Evolutionary conservation across 2,888 invertebrate species (phyloP).

Genomic region (Tiphia femorata): DNA sequence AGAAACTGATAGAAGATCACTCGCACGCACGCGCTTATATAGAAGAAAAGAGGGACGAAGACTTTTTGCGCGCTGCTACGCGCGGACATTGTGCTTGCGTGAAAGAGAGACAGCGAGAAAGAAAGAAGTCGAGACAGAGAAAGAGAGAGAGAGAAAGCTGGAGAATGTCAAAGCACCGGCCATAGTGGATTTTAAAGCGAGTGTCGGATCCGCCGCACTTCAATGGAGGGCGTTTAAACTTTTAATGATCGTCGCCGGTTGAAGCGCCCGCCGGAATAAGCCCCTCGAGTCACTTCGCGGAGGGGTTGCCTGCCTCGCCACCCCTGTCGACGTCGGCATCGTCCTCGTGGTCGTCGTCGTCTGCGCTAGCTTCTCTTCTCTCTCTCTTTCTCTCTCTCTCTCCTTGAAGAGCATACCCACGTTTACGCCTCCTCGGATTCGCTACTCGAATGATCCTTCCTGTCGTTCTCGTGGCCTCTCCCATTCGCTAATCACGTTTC

Average conservation of each 20-base stretch:
- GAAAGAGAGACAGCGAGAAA: neutral
- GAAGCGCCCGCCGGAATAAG: constrained; percentile 55
- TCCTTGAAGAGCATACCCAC: no score
- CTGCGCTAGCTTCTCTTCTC: neutral
- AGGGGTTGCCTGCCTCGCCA: neutral
- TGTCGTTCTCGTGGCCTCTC: neutral
- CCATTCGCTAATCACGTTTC: neutral
- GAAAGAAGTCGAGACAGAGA: no score
- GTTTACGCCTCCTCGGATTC: neutral
- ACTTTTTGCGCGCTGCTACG: no score
- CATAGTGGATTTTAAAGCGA: constrained; percentile 56
- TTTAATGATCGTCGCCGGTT: constrained; percentile 62
- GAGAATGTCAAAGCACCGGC: constrained; percentile 39
- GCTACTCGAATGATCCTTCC: neutral
- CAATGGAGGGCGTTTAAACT: constrained; percentile 62
- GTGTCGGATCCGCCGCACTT: constrained; percentile 57
- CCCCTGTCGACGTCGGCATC: no score
- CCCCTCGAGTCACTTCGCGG: constrained; percentile 39
- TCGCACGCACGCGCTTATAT: no score
- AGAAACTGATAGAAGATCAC: no score
- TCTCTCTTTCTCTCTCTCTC: neutral
- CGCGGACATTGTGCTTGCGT: no score
- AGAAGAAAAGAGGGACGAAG: neutral
- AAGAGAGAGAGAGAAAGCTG: neutral
- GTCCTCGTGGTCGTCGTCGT: no score